phyloP scores from a whole-genome alignment of 2,113 vertebrate genomes.

The Dendrocopos noguchii region DNA sequence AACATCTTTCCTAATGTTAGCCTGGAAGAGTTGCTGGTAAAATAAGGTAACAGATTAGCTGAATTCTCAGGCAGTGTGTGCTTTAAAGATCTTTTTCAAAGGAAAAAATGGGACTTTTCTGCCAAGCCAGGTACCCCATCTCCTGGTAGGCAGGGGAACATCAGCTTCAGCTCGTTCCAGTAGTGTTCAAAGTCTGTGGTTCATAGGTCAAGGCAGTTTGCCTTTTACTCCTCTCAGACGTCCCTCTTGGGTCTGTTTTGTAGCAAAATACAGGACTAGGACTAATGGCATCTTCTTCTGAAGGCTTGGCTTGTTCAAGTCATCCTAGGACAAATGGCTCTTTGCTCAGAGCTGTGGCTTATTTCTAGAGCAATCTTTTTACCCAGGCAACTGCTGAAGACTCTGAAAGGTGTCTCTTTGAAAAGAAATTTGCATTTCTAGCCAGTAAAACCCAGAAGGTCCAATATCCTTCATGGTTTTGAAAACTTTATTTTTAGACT shows the following conservation, averaged over 20 bases:
- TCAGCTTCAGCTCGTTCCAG: background rate
- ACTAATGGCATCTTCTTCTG: background rate
- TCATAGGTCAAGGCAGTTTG: background rate
- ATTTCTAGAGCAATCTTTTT: background rate
- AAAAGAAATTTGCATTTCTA: background rate
- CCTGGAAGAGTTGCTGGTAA: background rate
- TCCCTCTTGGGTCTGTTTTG: background rate
- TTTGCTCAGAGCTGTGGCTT: background rate
- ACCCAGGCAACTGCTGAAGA: background rate
- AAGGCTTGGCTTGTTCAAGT: background rate
- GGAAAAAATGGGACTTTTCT: background rate
- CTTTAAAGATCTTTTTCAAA: background rate
- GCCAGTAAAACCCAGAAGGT: background rate
- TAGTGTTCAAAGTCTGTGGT: background rate
- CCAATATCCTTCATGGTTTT: background rate
- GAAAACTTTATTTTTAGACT: background rate
- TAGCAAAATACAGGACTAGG: background rate
- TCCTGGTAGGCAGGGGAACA: slow-evolving; percentile 18
- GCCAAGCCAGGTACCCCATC: background rate
- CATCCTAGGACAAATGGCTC: background rate
- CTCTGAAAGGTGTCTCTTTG: background rate
- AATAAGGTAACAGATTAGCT: background rate
- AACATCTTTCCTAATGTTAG: background rate
- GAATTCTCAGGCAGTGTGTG: background rate
- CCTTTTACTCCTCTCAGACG: background rate